Conservation (phyloP, 37 sponge, comb jelly and placozoan genomes). For the Halichondria panicea region DNA sequence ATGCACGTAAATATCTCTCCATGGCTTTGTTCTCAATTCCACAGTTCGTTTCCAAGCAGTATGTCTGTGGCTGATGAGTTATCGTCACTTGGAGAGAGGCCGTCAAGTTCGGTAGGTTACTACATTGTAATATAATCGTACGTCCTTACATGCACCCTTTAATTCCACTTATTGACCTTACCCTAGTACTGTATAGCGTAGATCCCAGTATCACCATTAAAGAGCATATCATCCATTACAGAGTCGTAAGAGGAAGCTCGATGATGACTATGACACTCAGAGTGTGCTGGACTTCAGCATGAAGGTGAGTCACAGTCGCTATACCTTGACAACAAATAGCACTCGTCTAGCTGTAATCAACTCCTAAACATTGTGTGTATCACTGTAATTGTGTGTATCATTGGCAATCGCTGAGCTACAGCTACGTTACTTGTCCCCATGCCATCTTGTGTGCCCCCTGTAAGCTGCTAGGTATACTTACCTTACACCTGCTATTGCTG, state of each 20-base stretch:
- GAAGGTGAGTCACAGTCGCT: conserved; percentile 34
- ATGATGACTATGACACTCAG: conserved; percentile 21
- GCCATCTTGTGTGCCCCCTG: no score
- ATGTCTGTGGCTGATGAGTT: conserved; percentile 23
- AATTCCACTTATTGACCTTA: neutral
- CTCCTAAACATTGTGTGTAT: no score
- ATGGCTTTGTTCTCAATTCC: no score
- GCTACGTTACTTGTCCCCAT: no score
- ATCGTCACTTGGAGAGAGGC: neutral
- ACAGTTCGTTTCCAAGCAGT: conserved; percentile 7
- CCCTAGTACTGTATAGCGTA: neutral
- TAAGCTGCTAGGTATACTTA: no score
- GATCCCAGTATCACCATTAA: neutral
- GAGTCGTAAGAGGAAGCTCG: conserved; percentile 4
- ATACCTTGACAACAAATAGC: no score
- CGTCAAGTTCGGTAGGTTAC: neutral
- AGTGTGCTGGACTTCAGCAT: conserved; percentile 37
- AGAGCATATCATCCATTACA: neutral
- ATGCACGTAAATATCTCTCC: neutral
- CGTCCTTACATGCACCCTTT: neutral
- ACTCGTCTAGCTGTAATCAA: no score
- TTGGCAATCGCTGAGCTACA: no score
- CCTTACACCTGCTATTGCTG: neutral
- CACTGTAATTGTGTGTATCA: no score
- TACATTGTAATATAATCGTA: neutral